phyloP scores from a whole-genome alignment of 2,888 invertebrate genomes.

The Drosophila falleni region DNA sequence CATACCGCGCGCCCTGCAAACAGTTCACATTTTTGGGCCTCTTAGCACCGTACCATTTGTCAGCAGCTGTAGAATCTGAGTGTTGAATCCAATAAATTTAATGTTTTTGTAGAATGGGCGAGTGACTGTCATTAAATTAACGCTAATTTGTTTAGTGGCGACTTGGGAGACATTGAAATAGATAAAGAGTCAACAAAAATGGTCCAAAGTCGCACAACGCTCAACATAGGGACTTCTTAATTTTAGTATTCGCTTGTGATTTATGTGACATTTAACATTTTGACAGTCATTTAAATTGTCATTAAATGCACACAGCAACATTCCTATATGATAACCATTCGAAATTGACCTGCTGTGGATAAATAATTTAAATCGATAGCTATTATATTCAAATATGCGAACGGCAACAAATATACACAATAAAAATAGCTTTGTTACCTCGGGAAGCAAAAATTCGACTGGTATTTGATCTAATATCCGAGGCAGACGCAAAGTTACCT shows the following conservation, averaged over 20 bases:
- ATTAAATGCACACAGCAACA: constrained; percentile 24
- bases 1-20: constrained; percentile 11
- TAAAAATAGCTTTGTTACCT: constrained; percentile 55
- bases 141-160: constrained; percentile 79
- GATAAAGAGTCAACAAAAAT: constrained; percentile 56
- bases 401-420: constrained; percentile 37
- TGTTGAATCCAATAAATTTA: constrained; percentile 62
- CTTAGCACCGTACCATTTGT: constrained; percentile 31
- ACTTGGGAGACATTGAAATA: constrained; percentile 73
- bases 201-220: constrained; percentile 19
- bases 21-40: constrained; percentile 38
- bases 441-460: constrained; percentile 57
- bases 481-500: neutral
- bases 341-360: constrained; percentile 1
- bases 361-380: constrained; percentile 45
- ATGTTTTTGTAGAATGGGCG: constrained; percentile 53
- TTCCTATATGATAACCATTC: constrained; percentile 9
- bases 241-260: constrained; percentile 40
- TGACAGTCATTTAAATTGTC: constrained; percentile 35
- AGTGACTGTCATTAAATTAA: constrained; percentile 74
- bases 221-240: constrained; percentile 47
- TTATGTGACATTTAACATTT: constrained; percentile 32
- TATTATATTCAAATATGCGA: constrained; percentile 12
- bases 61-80: constrained; percentile 45
- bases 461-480: constrained; percentile 69